These are phyloP conservation scores for Siniperca scherzeri DNA, from an alignment of 2,797 vertebrate genomes.

Conservation along the genomic window DNA sequence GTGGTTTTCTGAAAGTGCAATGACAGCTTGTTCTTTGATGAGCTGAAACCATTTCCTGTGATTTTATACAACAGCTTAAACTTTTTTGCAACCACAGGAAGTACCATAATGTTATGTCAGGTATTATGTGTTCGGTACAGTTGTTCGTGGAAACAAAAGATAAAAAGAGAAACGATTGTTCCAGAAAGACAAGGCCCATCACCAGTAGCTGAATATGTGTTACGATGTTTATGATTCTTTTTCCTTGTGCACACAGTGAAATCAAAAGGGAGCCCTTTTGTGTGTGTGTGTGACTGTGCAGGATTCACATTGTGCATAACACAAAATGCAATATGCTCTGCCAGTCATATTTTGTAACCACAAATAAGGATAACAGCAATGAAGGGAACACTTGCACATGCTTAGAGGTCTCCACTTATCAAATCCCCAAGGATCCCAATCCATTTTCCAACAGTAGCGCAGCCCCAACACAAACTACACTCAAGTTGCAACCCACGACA, in stretches of 20 bases:
- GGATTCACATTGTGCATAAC: not conserved
- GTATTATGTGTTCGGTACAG: not conserved
- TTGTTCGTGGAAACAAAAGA: too few relatives aligned
- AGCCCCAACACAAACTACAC: not conserved
- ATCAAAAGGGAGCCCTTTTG: not conserved
- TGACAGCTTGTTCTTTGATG: not conserved
- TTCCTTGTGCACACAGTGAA: not conserved
- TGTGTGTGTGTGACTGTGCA: not conserved
- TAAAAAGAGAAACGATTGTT: not conserved
- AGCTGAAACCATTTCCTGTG: conserved; percentile 10
- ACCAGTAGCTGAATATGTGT: not conserved
- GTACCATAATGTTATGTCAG: not conserved
- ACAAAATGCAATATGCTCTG: not conserved
- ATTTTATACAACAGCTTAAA: fast-evolving
- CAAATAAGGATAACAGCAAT: conserved; percentile 5
- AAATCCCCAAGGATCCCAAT: conserved; percentile 36
- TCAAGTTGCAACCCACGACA: not conserved
- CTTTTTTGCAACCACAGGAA: not conserved
- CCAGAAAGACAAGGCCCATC: not conserved
- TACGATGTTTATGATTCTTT: not conserved
- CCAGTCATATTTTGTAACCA: conserved; percentile 12
- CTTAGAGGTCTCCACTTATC: conserved; percentile 23
- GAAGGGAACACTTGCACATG: conserved; percentile 12
- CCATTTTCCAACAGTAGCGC: conserved; percentile 28
- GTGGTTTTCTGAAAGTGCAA: conserved; percentile 6